Evolutionary conservation across 2,888 invertebrate species (phyloP).

Genomic region (Buathra laborator): DNA sequence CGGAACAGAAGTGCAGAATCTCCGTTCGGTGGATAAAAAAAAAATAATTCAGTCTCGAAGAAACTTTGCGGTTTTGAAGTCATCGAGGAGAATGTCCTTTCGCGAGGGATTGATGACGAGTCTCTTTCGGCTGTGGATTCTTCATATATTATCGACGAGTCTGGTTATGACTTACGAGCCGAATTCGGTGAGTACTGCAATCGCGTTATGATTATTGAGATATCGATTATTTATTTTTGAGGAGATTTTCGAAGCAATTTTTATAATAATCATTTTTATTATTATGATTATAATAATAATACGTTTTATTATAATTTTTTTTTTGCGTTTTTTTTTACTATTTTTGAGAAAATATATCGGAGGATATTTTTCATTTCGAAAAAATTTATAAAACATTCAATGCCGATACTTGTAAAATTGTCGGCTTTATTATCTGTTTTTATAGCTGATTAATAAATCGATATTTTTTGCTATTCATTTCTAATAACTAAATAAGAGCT

Average conservation of each 20-base stretch:
- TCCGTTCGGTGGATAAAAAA: background rate
- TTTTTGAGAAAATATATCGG: no score
- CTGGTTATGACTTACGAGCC: background rate
- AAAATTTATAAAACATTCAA: no score
- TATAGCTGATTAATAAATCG: no score
- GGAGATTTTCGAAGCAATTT: background rate
- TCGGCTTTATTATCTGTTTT: no score
- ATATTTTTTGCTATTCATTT: no score
- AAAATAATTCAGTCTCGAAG: background rate
- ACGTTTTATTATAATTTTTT: no score
- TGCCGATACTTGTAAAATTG: no score
- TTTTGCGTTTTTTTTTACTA: no score
- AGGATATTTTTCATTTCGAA: no score
- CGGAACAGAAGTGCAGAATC: background rate
- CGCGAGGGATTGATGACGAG: background rate
- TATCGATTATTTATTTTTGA: background rate
- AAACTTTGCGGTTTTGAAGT: background rate
- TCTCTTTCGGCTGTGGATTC: conserved; percentile 38
- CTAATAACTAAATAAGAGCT: no score
- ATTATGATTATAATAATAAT: background rate
- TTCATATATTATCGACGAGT: conserved; percentile 25
- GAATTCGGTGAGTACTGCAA: conserved; percentile 19
- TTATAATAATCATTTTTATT: background rate
- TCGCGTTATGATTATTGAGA: background rate
- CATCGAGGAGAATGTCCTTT: conserved; percentile 26